These are phyloP conservation scores for Caerostris extrusa DNA, from an alignment of 1,140 invertebrate genomes.

Conservation along the genomic window DNA sequence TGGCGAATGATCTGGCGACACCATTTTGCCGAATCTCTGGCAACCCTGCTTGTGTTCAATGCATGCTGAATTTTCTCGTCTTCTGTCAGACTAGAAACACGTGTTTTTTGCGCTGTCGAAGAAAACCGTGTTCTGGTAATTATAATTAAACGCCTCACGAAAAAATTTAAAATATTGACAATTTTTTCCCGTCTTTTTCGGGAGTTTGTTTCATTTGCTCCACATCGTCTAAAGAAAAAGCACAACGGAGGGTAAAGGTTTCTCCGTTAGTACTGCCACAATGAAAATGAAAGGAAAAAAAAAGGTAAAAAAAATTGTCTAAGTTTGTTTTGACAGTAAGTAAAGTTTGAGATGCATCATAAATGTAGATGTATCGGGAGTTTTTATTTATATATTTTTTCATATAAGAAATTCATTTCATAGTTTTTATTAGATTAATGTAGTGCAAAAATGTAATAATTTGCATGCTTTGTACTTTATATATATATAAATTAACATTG, in stretches of 20 bases:
- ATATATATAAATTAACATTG: no score
- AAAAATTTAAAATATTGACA: background rate
- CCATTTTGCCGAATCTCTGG: background rate
- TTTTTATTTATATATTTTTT: background rate
- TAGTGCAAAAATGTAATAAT: no score
- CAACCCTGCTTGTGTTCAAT: conserved; percentile 44
- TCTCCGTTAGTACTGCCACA: no score
- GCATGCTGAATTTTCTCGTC: conserved; percentile 16
- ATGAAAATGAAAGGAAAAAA: conserved; percentile 30
- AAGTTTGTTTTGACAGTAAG: background rate
- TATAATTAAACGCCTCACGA: background rate
- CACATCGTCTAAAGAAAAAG: background rate
- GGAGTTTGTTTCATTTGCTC: background rate
- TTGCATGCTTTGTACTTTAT: no score
- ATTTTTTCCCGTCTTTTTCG: background rate
- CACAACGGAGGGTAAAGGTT: background rate
- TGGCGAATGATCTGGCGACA: conserved; percentile 13
- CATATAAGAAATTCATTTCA: background rate
- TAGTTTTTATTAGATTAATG: no score
- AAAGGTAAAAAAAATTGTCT: conserved; percentile 33
- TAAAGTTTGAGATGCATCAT: background rate
- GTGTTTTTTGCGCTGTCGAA: conserved; percentile 41
- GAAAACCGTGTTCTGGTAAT: background rate
- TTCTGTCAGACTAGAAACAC: conserved; percentile 53
- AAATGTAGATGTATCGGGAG: background rate